Base-by-base conservation (phyloP, 2,888 invertebrate species). In the Altica lythri region DNA sequence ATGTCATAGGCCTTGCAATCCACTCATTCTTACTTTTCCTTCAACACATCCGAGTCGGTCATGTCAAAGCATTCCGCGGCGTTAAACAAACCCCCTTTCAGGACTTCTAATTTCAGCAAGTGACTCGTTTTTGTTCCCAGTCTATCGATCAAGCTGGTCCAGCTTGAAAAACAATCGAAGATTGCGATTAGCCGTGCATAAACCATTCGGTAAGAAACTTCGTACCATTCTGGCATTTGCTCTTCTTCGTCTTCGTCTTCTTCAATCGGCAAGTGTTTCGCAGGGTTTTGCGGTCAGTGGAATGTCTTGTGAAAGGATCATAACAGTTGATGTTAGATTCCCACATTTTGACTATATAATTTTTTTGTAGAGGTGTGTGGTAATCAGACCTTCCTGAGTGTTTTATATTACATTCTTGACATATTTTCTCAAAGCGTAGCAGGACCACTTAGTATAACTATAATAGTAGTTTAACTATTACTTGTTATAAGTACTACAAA, bases 101-200 rank as follows among this genome's bases (percentile, higher is more conserved):
- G 72, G 72, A 72, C 74, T 73, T 73, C 72, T 73, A 74, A 74
- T 74, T 74, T 74, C 74, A 71, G 70, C 73, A 70, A 72, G 68
- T 72, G 73, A 71, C 73, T 72, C 71, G 72, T 74, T 74, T 74
- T 74, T 74, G 71, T 73, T 71, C 68, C 70, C 67, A 64, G 66
- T 66, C 65, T 66, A 66, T 66, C 63, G 64, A 66, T 65, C 66
- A 66, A 59, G 52, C 46, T 48, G 37, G 55, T 53, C 44, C 53
- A 34, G 40, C 42, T 49, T 50, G 57, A 65, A 67, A 65, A 68
- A 68, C 63, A 62, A 60, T 61, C 62, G 60, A 55, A 60, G 62
- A 65, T 63, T 61, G 64, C 64, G 63, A 65, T 60, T 60, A 60
- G 55, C 57, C 53, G 45, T 55, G 55, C 57, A 62, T 63, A 67